Conservation (phyloP, 2,797 vertebrate species). For the Spinus pinus region DNA sequence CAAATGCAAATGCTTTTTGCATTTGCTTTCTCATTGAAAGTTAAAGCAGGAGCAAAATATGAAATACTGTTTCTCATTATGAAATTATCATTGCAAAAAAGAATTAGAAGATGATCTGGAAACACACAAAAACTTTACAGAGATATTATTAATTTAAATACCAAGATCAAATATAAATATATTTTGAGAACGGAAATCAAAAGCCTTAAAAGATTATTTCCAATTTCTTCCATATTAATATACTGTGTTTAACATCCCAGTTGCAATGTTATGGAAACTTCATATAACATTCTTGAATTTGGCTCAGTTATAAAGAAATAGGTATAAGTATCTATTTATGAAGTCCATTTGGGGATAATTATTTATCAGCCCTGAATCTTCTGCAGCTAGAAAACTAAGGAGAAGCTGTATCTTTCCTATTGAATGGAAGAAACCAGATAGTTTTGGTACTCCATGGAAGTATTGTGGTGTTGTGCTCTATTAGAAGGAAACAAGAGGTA, state of each 20-base stretch:
- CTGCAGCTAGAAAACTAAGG: neutral
- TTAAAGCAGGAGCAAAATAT: neutral
- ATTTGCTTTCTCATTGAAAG: neutral
- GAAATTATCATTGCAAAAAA: neutral
- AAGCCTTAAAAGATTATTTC: neutral
- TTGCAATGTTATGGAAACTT: neutral
- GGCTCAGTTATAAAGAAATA: neutral
- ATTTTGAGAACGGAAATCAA: neutral
- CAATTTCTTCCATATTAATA: neutral
- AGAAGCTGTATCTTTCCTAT: neutral
- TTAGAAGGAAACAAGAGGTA: neutral
- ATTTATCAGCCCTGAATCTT: neutral
- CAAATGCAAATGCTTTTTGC: neutral
- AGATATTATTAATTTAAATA: neutral
- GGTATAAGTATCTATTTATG: neutral
- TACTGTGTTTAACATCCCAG: neutral
- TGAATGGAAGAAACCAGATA: neutral
- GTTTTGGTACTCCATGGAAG: neutral
- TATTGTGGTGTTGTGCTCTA: neutral
- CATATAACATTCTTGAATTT: neutral
- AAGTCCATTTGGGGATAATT: neutral
- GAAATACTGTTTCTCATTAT: neutral
- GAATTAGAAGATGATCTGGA: neutral
- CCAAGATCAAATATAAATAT: neutral
- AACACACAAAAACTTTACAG: neutral